A percentile compares a stretch with the other conserved stretches of the same genome.
Evolutionary conservation across 2,113 vertebrate species (phyloP).

Genomic region (Camelus dromedarius): DNA sequence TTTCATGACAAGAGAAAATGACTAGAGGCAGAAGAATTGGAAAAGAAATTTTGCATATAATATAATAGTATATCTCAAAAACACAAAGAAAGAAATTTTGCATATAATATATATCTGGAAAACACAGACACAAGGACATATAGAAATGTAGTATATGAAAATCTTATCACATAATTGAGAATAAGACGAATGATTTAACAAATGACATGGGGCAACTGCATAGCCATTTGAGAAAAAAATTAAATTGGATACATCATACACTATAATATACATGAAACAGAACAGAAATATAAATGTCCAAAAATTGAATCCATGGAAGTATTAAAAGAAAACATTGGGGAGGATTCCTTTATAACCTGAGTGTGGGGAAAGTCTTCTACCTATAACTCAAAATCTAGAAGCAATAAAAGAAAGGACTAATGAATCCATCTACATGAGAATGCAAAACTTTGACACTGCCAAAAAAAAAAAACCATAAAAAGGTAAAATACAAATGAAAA

Average conservation of each 20-base stretch:
- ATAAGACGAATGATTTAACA: neutral
- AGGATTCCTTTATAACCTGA: neutral
- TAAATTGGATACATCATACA: neutral
- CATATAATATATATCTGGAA: neutral
- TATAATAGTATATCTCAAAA: neutral
- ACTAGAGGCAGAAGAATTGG: neutral
- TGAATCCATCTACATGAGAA: neutral
- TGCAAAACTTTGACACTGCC: neutral
- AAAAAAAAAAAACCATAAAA: neutral
- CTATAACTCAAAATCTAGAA: neutral
- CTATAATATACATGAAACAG: neutral
- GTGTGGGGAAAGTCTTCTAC: neutral
- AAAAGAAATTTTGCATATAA: neutral
- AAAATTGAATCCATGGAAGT: neutral
- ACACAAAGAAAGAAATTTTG: neutral
- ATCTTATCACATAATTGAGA: neutral
- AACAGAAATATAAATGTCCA: neutral
- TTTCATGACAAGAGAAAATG: neutral
- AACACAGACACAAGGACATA: neutral
- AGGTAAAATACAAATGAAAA: neutral
- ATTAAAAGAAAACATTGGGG: neutral
- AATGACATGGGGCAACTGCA: neutral
- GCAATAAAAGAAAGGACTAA: slow-evolving; percentile 12
- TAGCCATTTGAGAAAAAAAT: neutral
- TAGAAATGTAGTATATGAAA: neutral